Base-by-base conservation (phyloP, 2,888 invertebrate species). In the Catocala nupta region DNA sequence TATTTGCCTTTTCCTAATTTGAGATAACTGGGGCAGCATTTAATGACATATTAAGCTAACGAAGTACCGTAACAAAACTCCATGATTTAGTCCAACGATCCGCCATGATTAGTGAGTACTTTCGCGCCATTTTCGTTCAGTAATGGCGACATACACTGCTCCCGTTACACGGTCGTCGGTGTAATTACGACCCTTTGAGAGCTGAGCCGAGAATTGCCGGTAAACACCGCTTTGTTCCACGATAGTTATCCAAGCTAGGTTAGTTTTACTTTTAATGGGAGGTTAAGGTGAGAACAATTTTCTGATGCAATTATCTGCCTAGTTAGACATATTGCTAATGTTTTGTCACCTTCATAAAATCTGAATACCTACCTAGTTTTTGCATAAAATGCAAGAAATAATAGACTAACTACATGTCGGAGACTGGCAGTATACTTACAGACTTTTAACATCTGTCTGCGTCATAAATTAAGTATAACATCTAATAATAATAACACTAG, bases 131-230 rank as follows among this genome's bases (percentile, higher is more conserved):
- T 78, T 78, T 76, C 75, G 54, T 61, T 58, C 77, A 64, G 75
- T 87, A 88, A 88, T 88, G 83, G 82, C 82, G 81, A 79, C 87
- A 85, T 81, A 84, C 83, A 78, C 80, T 76, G 79, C 70, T 89
- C 86, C 80, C 75, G 83, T 88, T 86, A 82, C 89, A 80, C 86
- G 81, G 78, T 78, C 74, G 78, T 78, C 74, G 71, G 78, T 70
- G 68, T 81, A 83, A 84, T 84, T 82, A 82, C 80, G 45, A 49
- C 59, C 66, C 88, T 89, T 89, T 90, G 89, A 88, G 83, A 90
- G 81, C 66, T 72, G 88, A 89, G 80, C 84, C 80, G 77, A 73
- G 81, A 70, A 77, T 81, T 82, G 78, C 79, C 57, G 56, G 73
- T 81, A 85, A 86, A 83, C 81, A 83, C 77, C 70, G 77, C 74